Percentiles rank a stretch among this genome's conserved stretches.
These are phyloP conservation scores for Eufriesea mexicana DNA, from an alignment of 1,140 invertebrate genomes.

Conservation along the genomic window DNA sequence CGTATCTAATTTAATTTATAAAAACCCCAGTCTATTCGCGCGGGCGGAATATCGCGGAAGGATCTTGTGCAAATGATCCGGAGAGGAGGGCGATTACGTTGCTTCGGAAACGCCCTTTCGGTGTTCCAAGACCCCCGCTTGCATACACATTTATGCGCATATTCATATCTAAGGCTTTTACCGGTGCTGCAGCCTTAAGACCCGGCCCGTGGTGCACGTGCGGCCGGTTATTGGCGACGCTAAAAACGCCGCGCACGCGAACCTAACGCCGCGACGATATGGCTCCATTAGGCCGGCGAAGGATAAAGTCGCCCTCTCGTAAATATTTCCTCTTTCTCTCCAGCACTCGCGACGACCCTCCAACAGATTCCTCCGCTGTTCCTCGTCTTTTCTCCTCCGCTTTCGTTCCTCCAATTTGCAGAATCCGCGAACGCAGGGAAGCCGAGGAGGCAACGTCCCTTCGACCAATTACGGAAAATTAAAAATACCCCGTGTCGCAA, in stretches of 20 bases:
- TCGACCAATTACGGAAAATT: background rate
- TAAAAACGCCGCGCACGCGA: slow-evolving; percentile 62
- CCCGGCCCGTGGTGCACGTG: slow-evolving; percentile 53
- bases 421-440: no score
- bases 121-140: slow-evolving; percentile 32
- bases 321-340: slow-evolving; percentile 31
- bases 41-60: slow-evolving; percentile 20
- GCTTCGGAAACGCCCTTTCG: slow-evolving; percentile 48
- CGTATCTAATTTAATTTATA: slow-evolving; percentile 37
- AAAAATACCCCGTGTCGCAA: no score
- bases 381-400: no score
- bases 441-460: no score
- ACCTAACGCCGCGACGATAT: slow-evolving; percentile 47
- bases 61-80: slow-evolving; percentile 43
- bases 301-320: slow-evolving; percentile 47
- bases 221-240: slow-evolving; percentile 56
- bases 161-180: slow-evolving; percentile 57
- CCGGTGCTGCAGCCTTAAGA: slow-evolving; percentile 35
- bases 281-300: slow-evolving; percentile 59
- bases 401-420: background rate
- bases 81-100: slow-evolving; percentile 32
- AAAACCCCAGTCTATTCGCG: background rate
- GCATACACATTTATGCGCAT: slow-evolving; percentile 60
- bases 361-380: background rate
- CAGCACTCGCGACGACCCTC: no score